Base-by-base conservation (phyloP, 2,888 invertebrate genomes). In the Argyra leucocephala region DNA sequence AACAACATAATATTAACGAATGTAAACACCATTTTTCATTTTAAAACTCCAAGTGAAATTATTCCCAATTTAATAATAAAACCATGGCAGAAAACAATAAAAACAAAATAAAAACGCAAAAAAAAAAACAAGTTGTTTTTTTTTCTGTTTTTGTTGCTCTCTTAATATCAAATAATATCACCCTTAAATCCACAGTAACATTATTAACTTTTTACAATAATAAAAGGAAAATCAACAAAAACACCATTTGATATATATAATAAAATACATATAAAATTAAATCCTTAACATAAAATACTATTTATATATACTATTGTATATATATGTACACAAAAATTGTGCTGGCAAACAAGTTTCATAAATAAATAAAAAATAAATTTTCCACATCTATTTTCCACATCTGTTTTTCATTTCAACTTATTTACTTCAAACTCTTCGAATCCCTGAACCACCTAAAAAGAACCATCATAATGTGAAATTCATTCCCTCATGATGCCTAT, bases 11-110 rank as follows among this genome's bases (percentile, higher is more conserved):
- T n/a, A n/a, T n/a, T 18, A 48, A 12, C 48, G 48, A 48, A n/a
- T n/a, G n/a, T n/a, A n/a, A 48, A 37, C 37, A 48, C 48, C 48
- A 48, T 48, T 48, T 48, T 48, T 48, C 48, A 18, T 48, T 48
- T 48, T 48, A 48, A 48, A 48, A 48, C 48, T 48, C 18, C 48
- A 48, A 48, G 48, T 48, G 48, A 48, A 48, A 48, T 48, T 48
- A 48, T 48, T 48, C 48, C 48, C 48, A 48, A 48, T 48, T 48
- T 48, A 48, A 48, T 48, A 48, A 48, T 48, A 48, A 48, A 48
- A 48, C 48, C 48, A 48, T 48, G 48, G 9, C 48, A 48, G 48
- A 48, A 18, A 6, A 48, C 9, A 48, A 48, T 5, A 48, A 48
- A 18, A 37, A 37, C 37, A 37, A 37, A 37, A 37, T 37, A 37